These are phyloP conservation scores for Panthera uncia DNA, from an alignment of 2,113 vertebrate species.

Conservation along the genomic window DNA sequence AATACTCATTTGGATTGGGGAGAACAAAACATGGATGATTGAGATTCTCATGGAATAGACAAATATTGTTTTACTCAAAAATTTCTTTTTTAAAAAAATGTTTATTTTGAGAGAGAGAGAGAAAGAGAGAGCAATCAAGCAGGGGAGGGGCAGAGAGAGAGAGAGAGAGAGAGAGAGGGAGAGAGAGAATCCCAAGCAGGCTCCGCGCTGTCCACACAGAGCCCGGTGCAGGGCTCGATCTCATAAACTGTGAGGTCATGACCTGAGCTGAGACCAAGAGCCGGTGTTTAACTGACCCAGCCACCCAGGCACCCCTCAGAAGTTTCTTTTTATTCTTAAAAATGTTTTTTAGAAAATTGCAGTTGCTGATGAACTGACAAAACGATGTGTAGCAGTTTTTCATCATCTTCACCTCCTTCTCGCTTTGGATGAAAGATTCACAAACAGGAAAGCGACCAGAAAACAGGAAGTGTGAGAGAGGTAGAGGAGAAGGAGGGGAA, in stretches of 20 bases:
- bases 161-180: too few relatives aligned
- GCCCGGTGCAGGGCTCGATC: too few relatives aligned
- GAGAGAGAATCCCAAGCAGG: too few relatives aligned
- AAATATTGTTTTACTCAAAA: conserved; percentile 36
- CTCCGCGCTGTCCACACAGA: too few relatives aligned
- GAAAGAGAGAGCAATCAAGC: too few relatives aligned
- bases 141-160: too few relatives aligned
- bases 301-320: background rate
- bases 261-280: too few relatives aligned
- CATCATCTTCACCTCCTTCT: conserved; percentile 21
- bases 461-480: background rate
- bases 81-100: background rate
- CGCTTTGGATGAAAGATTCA: background rate
- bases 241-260: too few relatives aligned
- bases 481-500: background rate
- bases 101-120: too few relatives aligned
- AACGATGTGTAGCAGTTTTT: background rate
- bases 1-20: background rate
- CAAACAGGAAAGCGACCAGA: background rate
- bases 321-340: conserved; percentile 29
- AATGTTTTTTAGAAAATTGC: background rate
- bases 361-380: conserved; percentile 1
- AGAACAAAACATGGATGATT: background rate
- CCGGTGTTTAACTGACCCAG: too few relatives aligned
- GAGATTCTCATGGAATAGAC: background rate